Evolutionary conservation across 1,140 invertebrate species (phyloP).

Genomic region (Nasonia vitripennis): DNA sequence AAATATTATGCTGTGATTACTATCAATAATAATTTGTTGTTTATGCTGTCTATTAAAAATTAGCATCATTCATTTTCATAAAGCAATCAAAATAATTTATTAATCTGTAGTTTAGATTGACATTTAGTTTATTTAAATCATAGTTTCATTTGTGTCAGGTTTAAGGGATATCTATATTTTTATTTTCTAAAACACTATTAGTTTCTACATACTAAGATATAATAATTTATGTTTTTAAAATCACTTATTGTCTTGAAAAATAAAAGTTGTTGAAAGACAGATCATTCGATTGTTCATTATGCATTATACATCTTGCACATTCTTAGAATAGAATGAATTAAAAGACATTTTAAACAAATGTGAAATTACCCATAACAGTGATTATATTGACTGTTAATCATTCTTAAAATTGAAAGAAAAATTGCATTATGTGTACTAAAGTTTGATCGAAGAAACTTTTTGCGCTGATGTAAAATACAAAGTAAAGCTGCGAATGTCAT

Average conservation of each 20-base stretch:
- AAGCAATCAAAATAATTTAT: neutral
- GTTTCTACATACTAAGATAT: neutral
- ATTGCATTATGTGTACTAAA: conserved; percentile 36
- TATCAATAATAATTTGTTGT: neutral
- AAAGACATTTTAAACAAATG: neutral
- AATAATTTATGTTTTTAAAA: neutral
- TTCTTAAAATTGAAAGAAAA: neutral
- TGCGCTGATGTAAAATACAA: conserved; percentile 34
- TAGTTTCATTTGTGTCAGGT: neutral
- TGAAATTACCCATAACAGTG: neutral
- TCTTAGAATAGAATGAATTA: neutral
- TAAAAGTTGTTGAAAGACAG: neutral
- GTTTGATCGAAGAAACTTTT: conserved; percentile 12
- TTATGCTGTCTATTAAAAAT: neutral
- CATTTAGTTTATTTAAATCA: neutral
- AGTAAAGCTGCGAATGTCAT: conserved; percentile 42
- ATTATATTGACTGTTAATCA: neutral
- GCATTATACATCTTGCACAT: neutral
- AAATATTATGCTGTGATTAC: neutral
- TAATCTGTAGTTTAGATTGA: neutral
- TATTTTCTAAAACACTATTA: neutral
- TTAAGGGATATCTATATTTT: neutral
- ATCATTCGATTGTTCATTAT: conserved; percentile 9
- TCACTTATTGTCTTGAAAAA: neutral
- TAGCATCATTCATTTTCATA: neutral